Conservation (phyloP, 2,888 invertebrate genomes). For the Celastrina argiolus region DNA sequence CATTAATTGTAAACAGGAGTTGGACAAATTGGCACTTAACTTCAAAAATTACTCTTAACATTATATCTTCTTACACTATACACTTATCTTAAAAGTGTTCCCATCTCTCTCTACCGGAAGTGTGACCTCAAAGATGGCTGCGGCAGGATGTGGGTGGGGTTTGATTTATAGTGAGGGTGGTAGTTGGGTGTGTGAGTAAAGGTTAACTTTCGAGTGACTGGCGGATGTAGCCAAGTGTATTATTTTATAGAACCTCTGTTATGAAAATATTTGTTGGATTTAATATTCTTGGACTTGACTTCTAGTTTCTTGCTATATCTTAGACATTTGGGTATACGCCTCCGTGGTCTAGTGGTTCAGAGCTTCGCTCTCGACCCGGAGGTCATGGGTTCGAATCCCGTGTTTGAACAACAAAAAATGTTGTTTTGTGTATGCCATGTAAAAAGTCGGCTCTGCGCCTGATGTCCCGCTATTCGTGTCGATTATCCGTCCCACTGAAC, state of each 20-base stretch:
- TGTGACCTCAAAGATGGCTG: conserved; percentile 76
- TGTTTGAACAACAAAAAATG: too few species aligned
- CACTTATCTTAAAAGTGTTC: conserved; percentile 34
- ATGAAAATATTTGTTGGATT: background rate
- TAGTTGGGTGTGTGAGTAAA: conserved; percentile 37
- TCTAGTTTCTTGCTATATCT: background rate
- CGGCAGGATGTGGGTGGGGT: conserved; percentile 71
- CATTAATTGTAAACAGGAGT: too few species aligned
- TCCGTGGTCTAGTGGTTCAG: too few species aligned
- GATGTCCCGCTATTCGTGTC: too few species aligned
- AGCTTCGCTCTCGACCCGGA: too few species aligned
- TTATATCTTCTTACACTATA: background rate
- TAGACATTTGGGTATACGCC: too few species aligned
- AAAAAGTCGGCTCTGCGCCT: too few species aligned
- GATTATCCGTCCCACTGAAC: too few species aligned
- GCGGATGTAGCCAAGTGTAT: background rate
- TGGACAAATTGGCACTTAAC: too few species aligned
- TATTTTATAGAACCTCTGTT: background rate
- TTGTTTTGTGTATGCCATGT: too few species aligned
- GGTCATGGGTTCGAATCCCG: too few species aligned
- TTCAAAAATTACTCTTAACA: background rate
- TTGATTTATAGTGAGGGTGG: conserved; percentile 65
- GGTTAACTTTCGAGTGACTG: conserved; percentile 29
- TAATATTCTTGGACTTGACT: background rate
- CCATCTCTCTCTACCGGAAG: conserved; percentile 54